Conservation (phyloP, 2,888 invertebrate genomes). For the Aricia artaxerxes region DNA sequence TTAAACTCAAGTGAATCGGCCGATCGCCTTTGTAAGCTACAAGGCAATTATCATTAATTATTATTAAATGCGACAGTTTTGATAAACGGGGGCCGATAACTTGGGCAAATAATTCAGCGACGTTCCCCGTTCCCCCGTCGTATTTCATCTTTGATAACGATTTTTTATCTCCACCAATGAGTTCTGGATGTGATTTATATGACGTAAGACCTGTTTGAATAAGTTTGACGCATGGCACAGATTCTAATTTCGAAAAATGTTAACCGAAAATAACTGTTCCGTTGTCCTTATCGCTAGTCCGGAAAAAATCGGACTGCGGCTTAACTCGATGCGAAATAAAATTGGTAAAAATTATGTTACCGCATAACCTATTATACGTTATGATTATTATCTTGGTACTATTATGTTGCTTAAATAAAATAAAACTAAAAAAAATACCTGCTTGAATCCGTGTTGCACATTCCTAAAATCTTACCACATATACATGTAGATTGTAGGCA, state of each 20-base stretch:
- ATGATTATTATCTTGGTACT: too few species aligned
- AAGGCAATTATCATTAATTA: conserved; percentile 81
- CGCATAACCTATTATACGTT: too few species aligned
- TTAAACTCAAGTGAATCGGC: conserved; percentile 79
- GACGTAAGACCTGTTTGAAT: conserved; percentile 1
- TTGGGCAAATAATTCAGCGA: conserved; percentile 72
- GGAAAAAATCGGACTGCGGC: too few species aligned
- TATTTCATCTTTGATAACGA: conserved; percentile 31
- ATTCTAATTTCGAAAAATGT: background rate
- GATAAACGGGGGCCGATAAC: conserved; percentile 78
- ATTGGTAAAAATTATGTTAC: too few species aligned
- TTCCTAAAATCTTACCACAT: too few species aligned
- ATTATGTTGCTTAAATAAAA: too few species aligned
- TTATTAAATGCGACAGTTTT: conserved; percentile 78
- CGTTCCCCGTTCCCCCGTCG: conserved; percentile 26
- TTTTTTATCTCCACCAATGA: conserved; percentile 27
- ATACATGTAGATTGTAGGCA: too few species aligned
- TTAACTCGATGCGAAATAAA: too few species aligned
- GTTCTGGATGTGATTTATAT: conserved; percentile 12
- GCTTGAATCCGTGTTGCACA: too few species aligned
- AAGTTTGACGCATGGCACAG: background rate
- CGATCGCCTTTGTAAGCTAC: conserved; percentile 79
- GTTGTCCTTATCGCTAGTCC: too few species aligned
- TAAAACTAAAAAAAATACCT: too few species aligned
- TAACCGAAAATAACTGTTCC: background rate